phyloP scores from a whole-genome alignment of 1,140 invertebrate genomes.

The Eriocheir sinensis region DNA sequence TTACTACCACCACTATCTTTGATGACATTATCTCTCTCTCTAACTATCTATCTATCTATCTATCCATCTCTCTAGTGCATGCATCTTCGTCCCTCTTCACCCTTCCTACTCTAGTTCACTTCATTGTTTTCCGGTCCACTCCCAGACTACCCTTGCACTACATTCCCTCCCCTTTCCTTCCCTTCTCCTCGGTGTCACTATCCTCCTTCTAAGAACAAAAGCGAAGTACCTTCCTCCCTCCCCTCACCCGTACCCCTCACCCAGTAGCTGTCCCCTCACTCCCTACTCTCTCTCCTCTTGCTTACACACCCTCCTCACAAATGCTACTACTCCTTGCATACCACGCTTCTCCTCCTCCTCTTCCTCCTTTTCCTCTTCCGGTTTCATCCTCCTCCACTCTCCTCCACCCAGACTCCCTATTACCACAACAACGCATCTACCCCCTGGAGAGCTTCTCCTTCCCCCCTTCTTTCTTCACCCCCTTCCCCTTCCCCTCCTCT shows the following conservation, averaged over 20 bases:
- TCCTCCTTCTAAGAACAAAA: background rate
- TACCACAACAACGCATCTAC: background rate
- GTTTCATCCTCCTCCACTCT: background rate
- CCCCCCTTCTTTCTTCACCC: too few relatives aligned
- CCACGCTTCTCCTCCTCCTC: background rate
- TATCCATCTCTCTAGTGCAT: too few relatives aligned
- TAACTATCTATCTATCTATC: too few relatives aligned
- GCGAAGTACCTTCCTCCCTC: background rate
- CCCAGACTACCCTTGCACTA: too few relatives aligned
- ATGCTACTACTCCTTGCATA: background rate
- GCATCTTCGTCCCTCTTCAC: too few relatives aligned
- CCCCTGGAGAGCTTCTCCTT: background rate
- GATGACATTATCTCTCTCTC: too few relatives aligned
- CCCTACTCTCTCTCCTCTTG: background rate
- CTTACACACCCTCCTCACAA: background rate
- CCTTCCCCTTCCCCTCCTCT: background rate
- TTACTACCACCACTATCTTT: too few relatives aligned
- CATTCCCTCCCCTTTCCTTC: background rate
- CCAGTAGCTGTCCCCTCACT: slow-evolving; percentile 4
- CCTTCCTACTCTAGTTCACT: background rate
- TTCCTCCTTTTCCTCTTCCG: background rate
- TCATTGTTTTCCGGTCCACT: too few relatives aligned
- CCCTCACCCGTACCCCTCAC: too few relatives aligned
- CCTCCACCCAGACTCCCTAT: too few relatives aligned
- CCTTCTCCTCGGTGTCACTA: background rate